A percentile compares a stretch with the other conserved stretches of the same genome.
phyloP scores from a whole-genome alignment of 2,888 invertebrate species.

The Anorthoa munda region DNA sequence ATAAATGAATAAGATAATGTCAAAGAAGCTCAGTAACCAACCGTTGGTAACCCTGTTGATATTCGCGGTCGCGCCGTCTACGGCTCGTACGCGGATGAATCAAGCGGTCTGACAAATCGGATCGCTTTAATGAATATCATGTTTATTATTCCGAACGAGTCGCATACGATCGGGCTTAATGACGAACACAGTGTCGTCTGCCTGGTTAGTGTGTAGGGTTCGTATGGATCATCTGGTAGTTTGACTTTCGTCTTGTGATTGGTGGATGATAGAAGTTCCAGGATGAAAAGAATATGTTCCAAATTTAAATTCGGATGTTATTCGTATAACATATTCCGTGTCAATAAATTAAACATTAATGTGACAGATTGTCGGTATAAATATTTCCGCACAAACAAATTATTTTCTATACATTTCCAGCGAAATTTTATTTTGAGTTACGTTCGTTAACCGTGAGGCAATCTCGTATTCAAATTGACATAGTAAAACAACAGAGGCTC shows the following conservation, averaged over 20 bases:
- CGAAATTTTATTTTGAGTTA: conserved; percentile 65
- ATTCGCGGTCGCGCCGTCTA: conserved; percentile 68
- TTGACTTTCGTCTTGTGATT: background rate
- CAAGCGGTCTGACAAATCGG: conserved; percentile 76
- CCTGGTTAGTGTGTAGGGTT: conserved; percentile 30
- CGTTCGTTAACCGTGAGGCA: conserved; percentile 77
- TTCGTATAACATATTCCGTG: conserved; percentile 10
- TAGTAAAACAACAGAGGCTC: conserved; percentile 89
- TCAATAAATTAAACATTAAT: conserved; percentile 52
- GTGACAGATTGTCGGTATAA: conserved; percentile 38
- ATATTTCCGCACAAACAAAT: conserved; percentile 44
- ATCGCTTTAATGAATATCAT: conserved; percentile 74
- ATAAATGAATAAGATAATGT: no score
- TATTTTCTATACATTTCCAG: conserved; percentile 42
- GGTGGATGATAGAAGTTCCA: background rate
- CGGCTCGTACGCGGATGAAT: conserved; percentile 71
- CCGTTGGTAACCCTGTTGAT: conserved; percentile 61
- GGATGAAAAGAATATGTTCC: background rate
- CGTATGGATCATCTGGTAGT: conserved; percentile 17
- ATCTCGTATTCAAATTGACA: conserved; percentile 90
- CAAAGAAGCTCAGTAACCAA: conserved; percentile 25
- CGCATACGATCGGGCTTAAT: conserved; percentile 63
- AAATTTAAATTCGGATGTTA: no score
- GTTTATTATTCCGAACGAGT: conserved; percentile 68
- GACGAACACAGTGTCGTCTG: conserved; percentile 55